Conservation (phyloP, 2,113 vertebrate species). For the Neopipo cinnamomea region DNA sequence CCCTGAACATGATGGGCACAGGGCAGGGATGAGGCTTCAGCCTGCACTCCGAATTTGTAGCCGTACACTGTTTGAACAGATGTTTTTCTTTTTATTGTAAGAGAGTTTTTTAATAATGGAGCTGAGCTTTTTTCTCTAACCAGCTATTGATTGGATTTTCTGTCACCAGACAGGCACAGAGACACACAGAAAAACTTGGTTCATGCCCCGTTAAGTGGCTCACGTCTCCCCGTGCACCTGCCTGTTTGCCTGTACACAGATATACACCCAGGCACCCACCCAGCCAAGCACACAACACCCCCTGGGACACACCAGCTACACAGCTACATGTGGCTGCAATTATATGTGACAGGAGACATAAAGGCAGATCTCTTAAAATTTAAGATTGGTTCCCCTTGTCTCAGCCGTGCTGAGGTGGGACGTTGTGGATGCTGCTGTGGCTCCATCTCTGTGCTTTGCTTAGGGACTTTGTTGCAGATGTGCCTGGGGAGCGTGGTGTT, state of each 20-base stretch:
- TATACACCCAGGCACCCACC: neutral
- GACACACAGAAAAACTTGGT: neutral
- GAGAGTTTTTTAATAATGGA: constrained; percentile 34
- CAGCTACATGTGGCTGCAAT: neutral
- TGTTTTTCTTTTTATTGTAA: constrained; percentile 41
- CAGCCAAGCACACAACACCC: neutral
- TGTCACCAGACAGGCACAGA: neutral
- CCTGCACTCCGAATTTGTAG: constrained; percentile 4
- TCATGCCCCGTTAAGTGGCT: neutral
- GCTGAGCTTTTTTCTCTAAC: constrained; percentile 28
- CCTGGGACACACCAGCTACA: neutral
- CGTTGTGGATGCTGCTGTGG: neutral
- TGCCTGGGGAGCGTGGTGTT: neutral
- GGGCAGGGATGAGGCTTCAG: constrained; percentile 16
- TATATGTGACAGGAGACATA: neutral
- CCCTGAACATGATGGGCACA: neutral
- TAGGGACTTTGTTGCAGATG: neutral
- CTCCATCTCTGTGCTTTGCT: neutral
- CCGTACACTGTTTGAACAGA: neutral
- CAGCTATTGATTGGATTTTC: constrained; percentile 49
- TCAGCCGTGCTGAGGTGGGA: neutral
- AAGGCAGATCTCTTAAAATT: neutral
- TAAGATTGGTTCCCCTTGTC: neutral
- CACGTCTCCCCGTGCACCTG: neutral
- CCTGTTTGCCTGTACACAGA: neutral